Evolutionary conservation across 2,888 invertebrate genomes (phyloP).

Genomic region (Aphidoletes aphidimyza): DNA sequence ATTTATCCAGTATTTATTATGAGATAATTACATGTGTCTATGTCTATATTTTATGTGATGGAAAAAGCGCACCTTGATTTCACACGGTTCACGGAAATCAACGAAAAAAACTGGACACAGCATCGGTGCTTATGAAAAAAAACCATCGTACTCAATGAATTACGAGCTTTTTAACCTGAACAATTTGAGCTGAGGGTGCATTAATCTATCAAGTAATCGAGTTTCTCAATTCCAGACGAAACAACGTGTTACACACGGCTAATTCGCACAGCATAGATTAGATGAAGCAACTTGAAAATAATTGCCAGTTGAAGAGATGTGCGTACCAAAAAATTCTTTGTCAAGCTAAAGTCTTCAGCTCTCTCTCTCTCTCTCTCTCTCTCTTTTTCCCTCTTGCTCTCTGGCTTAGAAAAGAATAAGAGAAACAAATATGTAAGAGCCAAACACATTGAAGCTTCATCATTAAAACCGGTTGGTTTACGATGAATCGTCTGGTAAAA

Average conservation of each 20-base stretch:
- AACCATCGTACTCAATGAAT: too few relatives aligned
- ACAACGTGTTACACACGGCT: too few relatives aligned
- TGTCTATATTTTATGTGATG: not conserved
- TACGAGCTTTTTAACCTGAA: not conserved
- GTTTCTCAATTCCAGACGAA: too few relatives aligned
- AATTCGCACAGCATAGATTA: too few relatives aligned
- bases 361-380: not conserved
- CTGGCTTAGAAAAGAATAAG: not conserved
- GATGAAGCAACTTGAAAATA: not conserved
- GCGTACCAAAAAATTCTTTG: constrained; percentile 44
- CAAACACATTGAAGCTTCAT: too few relatives aligned
- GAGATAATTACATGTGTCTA: not conserved
- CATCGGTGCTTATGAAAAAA: too few relatives aligned
- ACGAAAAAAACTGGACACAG: constrained; percentile 32
- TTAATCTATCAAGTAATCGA: not conserved
- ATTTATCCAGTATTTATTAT: constrained; percentile 38
- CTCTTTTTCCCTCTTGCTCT: not conserved
- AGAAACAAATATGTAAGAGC: too few relatives aligned
- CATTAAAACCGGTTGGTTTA: constrained; percentile 36
- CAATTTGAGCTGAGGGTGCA: not conserved
- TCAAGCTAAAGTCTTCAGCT: too few relatives aligned
- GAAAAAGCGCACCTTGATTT: not conserved
- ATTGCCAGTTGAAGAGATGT: not conserved
- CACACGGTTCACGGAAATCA: not conserved
- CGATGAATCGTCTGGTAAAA: not conserved